Evolutionary conservation across 2,113 vertebrate genomes (phyloP).

Genomic region (Lagopus leucura): DNA sequence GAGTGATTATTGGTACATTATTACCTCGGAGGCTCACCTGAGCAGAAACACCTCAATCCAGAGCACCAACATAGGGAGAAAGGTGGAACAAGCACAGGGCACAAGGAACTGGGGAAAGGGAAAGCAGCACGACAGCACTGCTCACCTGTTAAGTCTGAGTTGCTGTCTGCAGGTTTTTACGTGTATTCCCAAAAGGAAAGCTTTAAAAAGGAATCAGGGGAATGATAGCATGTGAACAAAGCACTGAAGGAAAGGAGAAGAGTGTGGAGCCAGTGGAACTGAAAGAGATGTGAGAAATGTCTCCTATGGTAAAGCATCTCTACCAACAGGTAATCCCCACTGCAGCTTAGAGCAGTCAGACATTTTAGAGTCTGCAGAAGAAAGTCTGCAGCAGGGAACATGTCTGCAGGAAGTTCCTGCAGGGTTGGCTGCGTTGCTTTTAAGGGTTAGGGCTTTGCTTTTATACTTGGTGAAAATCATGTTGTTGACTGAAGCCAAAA

Average conservation of each 20-base stretch:
- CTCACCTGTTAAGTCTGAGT: background rate
- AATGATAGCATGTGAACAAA: background rate
- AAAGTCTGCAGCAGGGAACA: background rate
- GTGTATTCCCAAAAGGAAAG: background rate
- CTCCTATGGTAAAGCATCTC: background rate
- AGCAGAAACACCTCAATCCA: background rate
- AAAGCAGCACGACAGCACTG: background rate
- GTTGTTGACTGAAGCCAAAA: conserved; percentile 57
- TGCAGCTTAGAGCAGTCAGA: background rate
- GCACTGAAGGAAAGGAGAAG: background rate
- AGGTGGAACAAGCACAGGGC: background rate
- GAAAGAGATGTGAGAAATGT: background rate
- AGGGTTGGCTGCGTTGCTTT: background rate
- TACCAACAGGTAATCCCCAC: background rate
- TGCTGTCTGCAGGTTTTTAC: background rate
- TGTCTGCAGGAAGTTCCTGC: background rate
- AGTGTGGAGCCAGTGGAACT: background rate
- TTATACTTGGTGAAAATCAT: conserved; percentile 44
- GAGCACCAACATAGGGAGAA: background rate
- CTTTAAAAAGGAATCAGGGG: background rate
- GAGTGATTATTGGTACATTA: background rate
- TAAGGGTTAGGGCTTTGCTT: conserved; percentile 23
- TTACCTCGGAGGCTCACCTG: background rate
- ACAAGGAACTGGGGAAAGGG: background rate
- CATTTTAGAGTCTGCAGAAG: background rate